Evolutionary conservation across 2,113 vertebrate genomes (phyloP).

Genomic region (Python bivittatus): DNA sequence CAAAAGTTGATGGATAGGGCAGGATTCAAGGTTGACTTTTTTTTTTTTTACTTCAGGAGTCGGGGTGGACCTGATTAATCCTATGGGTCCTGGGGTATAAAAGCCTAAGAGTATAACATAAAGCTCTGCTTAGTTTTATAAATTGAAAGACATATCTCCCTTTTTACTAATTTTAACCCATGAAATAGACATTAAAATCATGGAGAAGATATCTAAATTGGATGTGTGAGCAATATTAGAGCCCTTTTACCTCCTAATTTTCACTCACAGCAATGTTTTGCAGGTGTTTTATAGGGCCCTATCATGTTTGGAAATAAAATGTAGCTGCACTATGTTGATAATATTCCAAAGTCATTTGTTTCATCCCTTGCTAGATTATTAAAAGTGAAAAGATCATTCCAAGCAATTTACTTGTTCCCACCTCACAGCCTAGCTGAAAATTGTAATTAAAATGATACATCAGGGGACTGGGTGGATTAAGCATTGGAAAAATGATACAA

Average conservation of each 20-base stretch:
- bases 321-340: constrained; percentile 49
- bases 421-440: constrained; percentile 8
- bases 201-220: constrained; percentile 49
- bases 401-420: constrained; percentile 35
- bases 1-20: neutral
- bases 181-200: constrained; percentile 47
- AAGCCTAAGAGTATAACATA: neutral
- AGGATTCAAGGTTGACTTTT: neutral
- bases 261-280: constrained; percentile 55
- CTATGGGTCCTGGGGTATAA: neutral
- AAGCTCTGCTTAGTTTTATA: neutral
- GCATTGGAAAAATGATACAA: neutral
- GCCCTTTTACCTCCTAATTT: constrained; percentile 53
- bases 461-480: constrained; percentile 15
- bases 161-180: constrained; percentile 33
- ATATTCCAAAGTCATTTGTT: constrained; percentile 60
- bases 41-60: neutral
- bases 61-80: neutral
- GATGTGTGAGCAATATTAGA: constrained; percentile 46
- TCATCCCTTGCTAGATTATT: constrained; percentile 40
- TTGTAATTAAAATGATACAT: constrained; percentile 14
- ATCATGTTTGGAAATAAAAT: constrained; percentile 55
- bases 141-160: neutral
- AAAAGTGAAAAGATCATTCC: constrained; percentile 34
- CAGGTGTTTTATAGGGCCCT: constrained; percentile 62